phyloP scores from a whole-genome alignment of 2,888 invertebrate species.

The Germaria angustata region DNA sequence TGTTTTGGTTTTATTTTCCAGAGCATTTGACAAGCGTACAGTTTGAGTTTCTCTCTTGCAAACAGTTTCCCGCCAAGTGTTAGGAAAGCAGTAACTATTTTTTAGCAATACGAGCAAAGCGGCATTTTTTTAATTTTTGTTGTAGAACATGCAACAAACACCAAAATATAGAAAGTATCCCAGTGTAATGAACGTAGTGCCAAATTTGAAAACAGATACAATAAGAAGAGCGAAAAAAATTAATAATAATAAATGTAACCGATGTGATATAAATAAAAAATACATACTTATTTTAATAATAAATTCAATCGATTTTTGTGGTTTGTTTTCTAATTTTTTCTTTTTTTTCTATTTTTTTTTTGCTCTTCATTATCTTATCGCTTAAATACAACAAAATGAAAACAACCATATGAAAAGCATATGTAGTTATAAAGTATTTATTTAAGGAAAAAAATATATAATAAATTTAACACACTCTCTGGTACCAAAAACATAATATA shows the following conservation, averaged over 20 bases:
- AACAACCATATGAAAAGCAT: slow-evolving; percentile 28
- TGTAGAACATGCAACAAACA: neutral
- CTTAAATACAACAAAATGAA: slow-evolving; percentile 44
- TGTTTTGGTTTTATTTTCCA: neutral
- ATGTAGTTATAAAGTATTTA: slow-evolving; percentile 24
- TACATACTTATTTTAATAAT: slow-evolving; percentile 39
- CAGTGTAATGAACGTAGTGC: neutral
- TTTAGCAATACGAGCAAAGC: neutral
- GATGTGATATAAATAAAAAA: too few relatives aligned
- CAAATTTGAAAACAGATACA: slow-evolving; percentile 14
- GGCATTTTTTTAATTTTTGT: neutral
- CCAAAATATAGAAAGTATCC: neutral
- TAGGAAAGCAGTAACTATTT: neutral
- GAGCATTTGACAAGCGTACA: neutral
- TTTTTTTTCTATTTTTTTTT: neutral
- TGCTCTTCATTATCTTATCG: slow-evolving; percentile 63
- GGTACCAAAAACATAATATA: neutral
- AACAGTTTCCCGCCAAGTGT: neutral
- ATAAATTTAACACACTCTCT: neutral
- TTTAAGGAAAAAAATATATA: neutral
- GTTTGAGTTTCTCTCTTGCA: neutral
- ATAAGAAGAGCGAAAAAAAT: neutral
- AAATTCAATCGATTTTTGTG: slow-evolving; percentile 59
- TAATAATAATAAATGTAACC: neutral
- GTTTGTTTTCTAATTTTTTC: slow-evolving; percentile 42